A percentile compares a stretch with the other conserved stretches of the same genome.
Conservation (phyloP, 2,888 invertebrate species). For the Lucinisca nassula region DNA sequence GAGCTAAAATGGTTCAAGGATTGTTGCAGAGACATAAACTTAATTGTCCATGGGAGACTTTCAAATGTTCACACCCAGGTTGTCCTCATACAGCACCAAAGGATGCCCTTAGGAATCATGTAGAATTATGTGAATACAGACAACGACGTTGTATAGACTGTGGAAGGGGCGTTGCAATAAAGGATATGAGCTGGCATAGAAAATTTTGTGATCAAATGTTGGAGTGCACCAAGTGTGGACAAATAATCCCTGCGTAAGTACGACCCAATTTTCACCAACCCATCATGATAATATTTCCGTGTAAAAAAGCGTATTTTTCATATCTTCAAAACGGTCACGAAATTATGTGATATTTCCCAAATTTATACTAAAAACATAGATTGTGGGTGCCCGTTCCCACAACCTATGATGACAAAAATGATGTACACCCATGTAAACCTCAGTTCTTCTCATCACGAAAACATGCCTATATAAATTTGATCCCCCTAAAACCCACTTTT, state of each 20-base stretch:
- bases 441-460: too few relatives aligned
- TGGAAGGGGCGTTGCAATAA: slow-evolving; percentile 3
- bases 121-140: neutral
- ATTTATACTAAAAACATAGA: neutral
- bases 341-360: neutral
- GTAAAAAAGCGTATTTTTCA: neutral
- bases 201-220: slow-evolving; percentile 29
- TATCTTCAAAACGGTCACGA: neutral
- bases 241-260: neutral
- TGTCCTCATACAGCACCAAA: slow-evolving; percentile 1
- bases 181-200: slow-evolving; percentile 26
- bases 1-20: neutral
- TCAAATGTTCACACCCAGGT: slow-evolving; percentile 9
- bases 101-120: neutral
- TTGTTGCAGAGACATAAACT: slow-evolving; percentile 6
- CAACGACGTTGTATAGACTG: slow-evolving; percentile 23
- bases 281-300: too few relatives aligned
- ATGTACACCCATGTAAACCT: neutral
- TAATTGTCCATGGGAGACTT: neutral
- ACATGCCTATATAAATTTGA: too few relatives aligned
- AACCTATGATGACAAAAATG: neutral
- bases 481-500: too few relatives aligned
- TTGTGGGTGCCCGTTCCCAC: neutral
- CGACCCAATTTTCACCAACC: neutral
- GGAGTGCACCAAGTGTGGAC: slow-evolving; percentile 18